These are phyloP conservation scores for Euthynnus affinis DNA, from an alignment of 2,797 vertebrate species.

Conservation along the genomic window DNA sequence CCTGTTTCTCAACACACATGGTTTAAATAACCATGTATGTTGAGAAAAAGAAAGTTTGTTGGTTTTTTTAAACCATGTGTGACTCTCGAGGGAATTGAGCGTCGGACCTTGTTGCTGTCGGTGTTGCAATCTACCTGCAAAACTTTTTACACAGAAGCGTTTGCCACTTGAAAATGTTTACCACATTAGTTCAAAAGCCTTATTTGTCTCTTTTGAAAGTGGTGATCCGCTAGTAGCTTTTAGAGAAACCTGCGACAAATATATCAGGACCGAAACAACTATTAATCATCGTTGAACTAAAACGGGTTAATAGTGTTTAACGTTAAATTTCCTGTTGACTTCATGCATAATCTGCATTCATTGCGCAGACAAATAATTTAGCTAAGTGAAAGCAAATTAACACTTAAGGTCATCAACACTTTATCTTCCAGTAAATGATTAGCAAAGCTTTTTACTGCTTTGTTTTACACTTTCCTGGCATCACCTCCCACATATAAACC, in stretches of 20 bases:
- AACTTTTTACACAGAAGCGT: background rate
- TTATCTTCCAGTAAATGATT: constrained; percentile 79
- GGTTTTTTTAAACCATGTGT: background rate
- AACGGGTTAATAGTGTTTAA: background rate
- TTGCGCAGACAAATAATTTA: background rate
- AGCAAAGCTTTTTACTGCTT: constrained; percentile 51
- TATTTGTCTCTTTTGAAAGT: background rate
- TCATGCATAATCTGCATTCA: background rate
- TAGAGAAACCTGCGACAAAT: background rate
- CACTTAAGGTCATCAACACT: constrained; percentile 14
- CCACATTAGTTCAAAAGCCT: background rate
- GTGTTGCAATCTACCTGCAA: background rate
- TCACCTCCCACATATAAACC: constrained; percentile 81
- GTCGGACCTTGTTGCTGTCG: background rate
- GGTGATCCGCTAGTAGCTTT: background rate
- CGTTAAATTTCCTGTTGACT: background rate
- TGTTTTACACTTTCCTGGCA: constrained; percentile 66
- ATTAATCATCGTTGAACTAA: background rate
- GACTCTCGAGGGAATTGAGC: background rate
- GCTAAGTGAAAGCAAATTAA: background rate
- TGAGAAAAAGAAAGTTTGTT: too few relatives aligned
- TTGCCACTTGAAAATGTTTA: background rate
- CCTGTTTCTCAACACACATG: too few relatives aligned
- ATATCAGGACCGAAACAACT: background rate
- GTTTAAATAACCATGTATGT: too few relatives aligned